Base-by-base conservation (phyloP, 2,888 invertebrate genomes). In the Malthinus seriepunctatus region DNA sequence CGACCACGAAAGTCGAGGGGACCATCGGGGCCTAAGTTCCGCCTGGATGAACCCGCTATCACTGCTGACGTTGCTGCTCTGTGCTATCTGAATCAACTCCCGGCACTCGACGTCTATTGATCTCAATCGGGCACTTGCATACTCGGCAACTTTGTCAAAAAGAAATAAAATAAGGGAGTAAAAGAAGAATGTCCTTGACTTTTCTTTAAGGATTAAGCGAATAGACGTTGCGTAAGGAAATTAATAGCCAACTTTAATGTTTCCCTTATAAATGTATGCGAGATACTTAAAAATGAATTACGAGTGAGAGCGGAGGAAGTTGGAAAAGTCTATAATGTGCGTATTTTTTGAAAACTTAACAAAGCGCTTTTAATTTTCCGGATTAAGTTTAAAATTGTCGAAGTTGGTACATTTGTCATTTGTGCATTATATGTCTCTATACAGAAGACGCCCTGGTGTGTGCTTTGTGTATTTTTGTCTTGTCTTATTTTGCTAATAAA, bases 321-420 rank as follows among this genome's bases (percentile, higher is more conserved):
- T 42, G 12, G 12, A 23, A 23, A 42, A 14, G 39, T 42, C 23
- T 15, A 42, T 42, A 23, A 14, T 14, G 23, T 48, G 45, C 34
- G 38, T 50, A 51, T 46, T 45, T 39, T 11, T 39, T 32, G 32
- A 23, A 23, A 47, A 44, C 56, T 61, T 61, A 61, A 63, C 61
- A 61, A 63, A 61, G 63, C 60, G 39, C 51, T 55, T 61, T 63
- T 63, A 63, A 63, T 63, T 56, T 51, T 56, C 56, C 37, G 33
- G 50, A 45, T 47, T 50, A 54, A 56, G 44, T 53, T 60, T 47
- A 48, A 60, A 60, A 60, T 54, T 54, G 63, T 60, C 63, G 60
- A 63, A 63, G 56, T 63, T 63, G 38, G 33, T 8, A 31, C 56
- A 53, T 61, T 61, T 61, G 56, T 61, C 60, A 61, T 61, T 50